Conservation (phyloP, 1,140 invertebrate species). For the Vanessa atalanta region DNA sequence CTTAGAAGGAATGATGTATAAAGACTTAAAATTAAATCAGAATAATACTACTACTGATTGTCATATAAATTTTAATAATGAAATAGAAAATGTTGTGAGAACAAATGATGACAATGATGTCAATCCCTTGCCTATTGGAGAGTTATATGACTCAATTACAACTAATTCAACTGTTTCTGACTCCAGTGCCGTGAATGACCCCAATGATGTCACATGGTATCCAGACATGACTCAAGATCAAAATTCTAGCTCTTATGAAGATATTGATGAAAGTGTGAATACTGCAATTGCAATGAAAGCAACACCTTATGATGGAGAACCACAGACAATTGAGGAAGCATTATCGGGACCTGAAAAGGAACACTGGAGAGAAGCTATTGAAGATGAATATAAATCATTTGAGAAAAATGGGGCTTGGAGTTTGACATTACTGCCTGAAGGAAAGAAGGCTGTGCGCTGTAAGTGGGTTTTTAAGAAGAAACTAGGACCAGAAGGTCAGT, state of each 20-base stretch:
- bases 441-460: too few relatives aligned
- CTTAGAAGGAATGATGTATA: background rate
- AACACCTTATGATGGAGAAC: background rate
- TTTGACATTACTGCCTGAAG: too few relatives aligned
- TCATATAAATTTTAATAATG: too few relatives aligned
- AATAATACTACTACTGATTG: background rate
- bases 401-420: too few relatives aligned
- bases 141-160: background rate
- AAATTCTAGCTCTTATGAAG: slow-evolving; percentile 35
- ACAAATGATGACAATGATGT: background rate
- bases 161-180: too few relatives aligned
- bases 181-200: slow-evolving; percentile 4
- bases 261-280: slow-evolving; percentile 26
- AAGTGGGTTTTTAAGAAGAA: too few relatives aligned
- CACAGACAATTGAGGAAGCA: background rate
- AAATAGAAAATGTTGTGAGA: background rate
- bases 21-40: background rate
- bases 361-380: background rate
- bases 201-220: slow-evolving; percentile 16
- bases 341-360: background rate
- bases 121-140: background rate
- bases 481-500: too few relatives aligned
- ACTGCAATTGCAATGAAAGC: slow-evolving; percentile 32
- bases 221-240: slow-evolving; percentile 9
- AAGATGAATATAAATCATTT: too few relatives aligned